Base-by-base conservation (phyloP, 2,888 invertebrate genomes). In the Melanargia galathea region DNA sequence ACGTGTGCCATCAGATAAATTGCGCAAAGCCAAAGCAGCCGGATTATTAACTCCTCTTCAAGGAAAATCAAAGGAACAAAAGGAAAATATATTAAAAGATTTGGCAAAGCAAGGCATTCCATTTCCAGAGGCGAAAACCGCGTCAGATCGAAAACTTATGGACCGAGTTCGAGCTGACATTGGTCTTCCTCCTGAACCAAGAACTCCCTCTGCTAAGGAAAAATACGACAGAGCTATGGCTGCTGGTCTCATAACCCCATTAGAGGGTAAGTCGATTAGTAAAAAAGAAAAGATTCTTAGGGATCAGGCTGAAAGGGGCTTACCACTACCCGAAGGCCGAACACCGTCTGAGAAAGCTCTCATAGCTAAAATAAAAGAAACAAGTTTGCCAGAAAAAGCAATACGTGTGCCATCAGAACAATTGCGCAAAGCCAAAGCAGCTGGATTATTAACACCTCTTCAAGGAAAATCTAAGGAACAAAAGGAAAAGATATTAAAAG, bases 401-500 rank as follows among this genome's bases (percentile, higher is more conserved):
- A 3, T 43, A 10, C 43, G 18, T 10, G 18, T 43, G 8, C 43
- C 43, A 2, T 57, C 56, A n/a, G 57, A 24, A 48, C 58, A 62
- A 48, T 20, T 54, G 11, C 49, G n/a, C 18, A 43, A 30, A 38
- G 43, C 61, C 0, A 75, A 73, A 71, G 72, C 71, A 3, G 74
- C 73, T 7, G 79, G 77, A 1, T 26, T 75, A 0, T 2, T 79
- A 0, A 75, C 75, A 8, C 75, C 75, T 13, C 62, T 78, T 24
- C 66, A 70, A 66, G 75, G 74, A 11, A 78, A 77, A 67, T 56
- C 74, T 10, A 57, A 61, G 20, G 60, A 65, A 26, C 60, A 70
- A 30, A 76, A 79, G 68, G 75, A 74, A 65, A 73, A 74, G 52
- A 74, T 75, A 24, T 45, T 78, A 6, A 71, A 63, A 55, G 72